Evolutionary conservation across 2,113 vertebrate species (phyloP).

Genomic region (Nothocercus julius): DNA sequence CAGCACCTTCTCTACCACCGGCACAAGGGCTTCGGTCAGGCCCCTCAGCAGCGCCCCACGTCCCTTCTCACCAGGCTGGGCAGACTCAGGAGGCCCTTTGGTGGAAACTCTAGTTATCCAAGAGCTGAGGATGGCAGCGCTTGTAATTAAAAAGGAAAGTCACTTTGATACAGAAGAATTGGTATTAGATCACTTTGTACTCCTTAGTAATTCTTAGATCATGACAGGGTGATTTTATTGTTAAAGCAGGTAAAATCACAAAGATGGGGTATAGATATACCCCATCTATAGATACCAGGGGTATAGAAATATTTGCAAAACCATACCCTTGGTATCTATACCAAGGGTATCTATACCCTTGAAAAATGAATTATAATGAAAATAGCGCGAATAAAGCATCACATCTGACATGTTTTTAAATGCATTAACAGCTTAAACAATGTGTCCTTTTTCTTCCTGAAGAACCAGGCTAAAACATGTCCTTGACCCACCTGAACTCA

Average conservation of each 20-base stretch:
- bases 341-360: background rate
- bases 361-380: background rate
- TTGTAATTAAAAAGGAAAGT: conserved; percentile 43
- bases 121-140: conserved; percentile 25
- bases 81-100: background rate
- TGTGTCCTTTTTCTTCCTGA: background rate
- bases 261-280: too few species aligned
- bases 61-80: background rate
- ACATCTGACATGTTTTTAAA: background rate
- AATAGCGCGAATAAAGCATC: background rate
- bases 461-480: background rate
- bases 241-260: background rate
- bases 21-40: background rate
- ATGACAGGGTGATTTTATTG: background rate
- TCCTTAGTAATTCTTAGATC: conserved; percentile 11
- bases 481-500: background rate
- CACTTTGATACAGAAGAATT: background rate
- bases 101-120: background rate
- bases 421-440: background rate
- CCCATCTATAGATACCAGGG: too few species aligned
- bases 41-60: background rate
- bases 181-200: background rate
- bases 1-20: background rate
- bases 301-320: too few species aligned
- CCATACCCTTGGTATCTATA: too few species aligned